Evolutionary conservation across 2,888 invertebrate species (phyloP).

Genomic region (Megalurothrips usitatus): DNA sequence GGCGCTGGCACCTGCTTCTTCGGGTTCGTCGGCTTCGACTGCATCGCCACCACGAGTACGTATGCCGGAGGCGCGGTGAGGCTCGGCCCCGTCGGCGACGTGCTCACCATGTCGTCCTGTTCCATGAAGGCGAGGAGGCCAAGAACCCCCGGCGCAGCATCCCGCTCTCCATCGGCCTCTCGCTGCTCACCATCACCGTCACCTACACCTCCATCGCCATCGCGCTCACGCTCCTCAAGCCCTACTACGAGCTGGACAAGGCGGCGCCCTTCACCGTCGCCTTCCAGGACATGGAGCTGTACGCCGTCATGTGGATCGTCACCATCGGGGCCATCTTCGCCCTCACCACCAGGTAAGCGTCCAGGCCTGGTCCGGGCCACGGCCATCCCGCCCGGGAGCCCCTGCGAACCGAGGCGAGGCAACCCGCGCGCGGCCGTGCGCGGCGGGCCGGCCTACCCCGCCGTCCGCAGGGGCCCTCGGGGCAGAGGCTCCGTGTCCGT

Average conservation of each 20-base stretch:
- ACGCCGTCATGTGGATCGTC: conserved; percentile 80
- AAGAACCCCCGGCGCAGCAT: conserved; percentile 88
- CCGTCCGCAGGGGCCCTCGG: too few species aligned
- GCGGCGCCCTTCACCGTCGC: conserved; percentile 77
- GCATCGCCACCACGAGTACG: conserved; percentile 76
- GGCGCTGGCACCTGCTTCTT: conserved; percentile 80
- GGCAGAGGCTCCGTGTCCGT: too few species aligned
- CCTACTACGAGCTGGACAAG: conserved; percentile 67
- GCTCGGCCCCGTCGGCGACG: too few species aligned
- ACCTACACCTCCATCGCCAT: conserved; percentile 88
- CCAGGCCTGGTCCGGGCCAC: background rate
- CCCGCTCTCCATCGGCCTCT: conserved; percentile 82
- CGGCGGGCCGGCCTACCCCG: too few species aligned
- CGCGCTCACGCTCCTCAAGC: conserved; percentile 77
- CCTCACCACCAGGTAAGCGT: conserved; percentile 64
- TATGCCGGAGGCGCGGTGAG: background rate
- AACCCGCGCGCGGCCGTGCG: too few species aligned
- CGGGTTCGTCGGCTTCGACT: conserved; percentile 89
- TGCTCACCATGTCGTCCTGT: background rate
- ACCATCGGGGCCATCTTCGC: conserved; percentile 81
- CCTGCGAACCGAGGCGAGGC: background rate
- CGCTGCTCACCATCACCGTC: conserved; percentile 75
- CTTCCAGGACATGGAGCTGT: conserved; percentile 66
- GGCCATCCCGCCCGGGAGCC: background rate
- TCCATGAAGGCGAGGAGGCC: conserved; percentile 67